Percentiles rank a stretch among this genome's conserved stretches.
phyloP scores from a whole-genome alignment of 2,888 invertebrate genomes.

The Maniola hyperantus region DNA sequence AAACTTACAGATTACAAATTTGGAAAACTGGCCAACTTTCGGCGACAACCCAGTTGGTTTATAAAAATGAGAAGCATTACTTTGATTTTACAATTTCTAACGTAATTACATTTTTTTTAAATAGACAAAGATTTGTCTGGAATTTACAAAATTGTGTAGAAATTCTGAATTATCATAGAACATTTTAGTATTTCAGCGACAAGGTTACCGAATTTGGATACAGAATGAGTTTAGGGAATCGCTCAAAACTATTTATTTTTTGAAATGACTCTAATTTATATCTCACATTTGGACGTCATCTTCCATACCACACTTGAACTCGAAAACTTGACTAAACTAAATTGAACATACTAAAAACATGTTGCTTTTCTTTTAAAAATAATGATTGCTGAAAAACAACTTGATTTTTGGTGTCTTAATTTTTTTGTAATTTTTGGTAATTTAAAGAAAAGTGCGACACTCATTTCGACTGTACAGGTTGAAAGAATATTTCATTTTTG shows the following conservation, averaged over 20 bases:
- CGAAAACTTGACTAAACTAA: neutral
- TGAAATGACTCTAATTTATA: constrained; percentile 33
- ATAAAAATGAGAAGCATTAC: too few species aligned
- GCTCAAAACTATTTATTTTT: constrained; percentile 60
- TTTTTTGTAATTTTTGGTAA: neutral
- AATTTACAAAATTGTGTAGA: too few species aligned
- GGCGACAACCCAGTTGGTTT: too few species aligned
- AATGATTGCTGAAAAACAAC: neutral
- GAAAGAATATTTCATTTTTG: neutral
- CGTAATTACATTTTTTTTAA: too few species aligned
- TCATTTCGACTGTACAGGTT: neutral
- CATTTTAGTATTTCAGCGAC: too few species aligned
- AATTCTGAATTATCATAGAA: too few species aligned
- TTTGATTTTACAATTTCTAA: too few species aligned
- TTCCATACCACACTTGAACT: neutral
- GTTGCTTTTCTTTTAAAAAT: neutral
- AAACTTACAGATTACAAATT: too few species aligned
- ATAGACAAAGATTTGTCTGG: too few species aligned
- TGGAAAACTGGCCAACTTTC: too few species aligned
- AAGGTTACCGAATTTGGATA: neutral
- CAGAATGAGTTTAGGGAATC: constrained; percentile 33
- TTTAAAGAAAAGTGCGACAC: too few species aligned
- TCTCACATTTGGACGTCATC: neutral
- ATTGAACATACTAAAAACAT: neutral
- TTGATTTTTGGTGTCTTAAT: neutral